Evolutionary conservation across 2,888 invertebrate genomes (phyloP).

Genomic region (Lagria hirta): DNA sequence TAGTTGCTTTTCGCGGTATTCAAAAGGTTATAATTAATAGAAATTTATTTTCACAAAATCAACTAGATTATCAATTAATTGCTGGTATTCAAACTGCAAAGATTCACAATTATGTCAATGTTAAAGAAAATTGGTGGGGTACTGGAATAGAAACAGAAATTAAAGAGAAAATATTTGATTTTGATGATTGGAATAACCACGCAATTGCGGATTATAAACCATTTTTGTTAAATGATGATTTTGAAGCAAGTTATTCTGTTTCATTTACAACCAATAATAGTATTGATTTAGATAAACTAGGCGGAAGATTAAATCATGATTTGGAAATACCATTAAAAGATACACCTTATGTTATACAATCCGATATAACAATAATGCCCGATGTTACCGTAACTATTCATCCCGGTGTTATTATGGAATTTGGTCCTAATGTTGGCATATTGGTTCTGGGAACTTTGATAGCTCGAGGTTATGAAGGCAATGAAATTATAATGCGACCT

Average conservation of each 20-base stretch:
- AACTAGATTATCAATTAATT: constrained; percentile 83
- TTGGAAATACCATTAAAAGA: constrained; percentile 62
- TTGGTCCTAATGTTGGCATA: constrained; percentile 94
- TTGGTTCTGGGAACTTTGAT: constrained; percentile 87
- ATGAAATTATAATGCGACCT: constrained; percentile 79
- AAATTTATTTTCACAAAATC: constrained; percentile 85
- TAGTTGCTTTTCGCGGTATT: constrained; percentile 89
- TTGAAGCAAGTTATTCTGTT: constrained; percentile 75
- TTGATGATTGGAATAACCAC: constrained; percentile 99
- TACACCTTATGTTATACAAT: constrained; percentile 75
- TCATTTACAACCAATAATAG: constrained; percentile 59
- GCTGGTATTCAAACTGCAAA: constrained; percentile 90
- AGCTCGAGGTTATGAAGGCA: constrained; percentile 76
- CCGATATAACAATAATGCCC: constrained; percentile 98
- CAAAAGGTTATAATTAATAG: constrained; percentile 89
- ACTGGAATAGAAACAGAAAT: constrained; percentile 73
- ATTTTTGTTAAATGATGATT: constrained; percentile 75
- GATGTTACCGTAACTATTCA: constrained; percentile 81
- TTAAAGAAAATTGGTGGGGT: constrained; percentile 97
- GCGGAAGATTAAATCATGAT: constrained; percentile 73
- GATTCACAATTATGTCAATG: constrained; percentile 83
- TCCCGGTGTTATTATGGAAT: constrained; percentile 89
- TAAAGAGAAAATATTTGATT: constrained; percentile 87
- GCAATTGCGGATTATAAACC: constrained; percentile 91
- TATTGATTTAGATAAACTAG: constrained; percentile 68